These are phyloP conservation scores for Parelbella ahira DNA, from an alignment of 2,888 invertebrate species.

Conservation along the genomic window DNA sequence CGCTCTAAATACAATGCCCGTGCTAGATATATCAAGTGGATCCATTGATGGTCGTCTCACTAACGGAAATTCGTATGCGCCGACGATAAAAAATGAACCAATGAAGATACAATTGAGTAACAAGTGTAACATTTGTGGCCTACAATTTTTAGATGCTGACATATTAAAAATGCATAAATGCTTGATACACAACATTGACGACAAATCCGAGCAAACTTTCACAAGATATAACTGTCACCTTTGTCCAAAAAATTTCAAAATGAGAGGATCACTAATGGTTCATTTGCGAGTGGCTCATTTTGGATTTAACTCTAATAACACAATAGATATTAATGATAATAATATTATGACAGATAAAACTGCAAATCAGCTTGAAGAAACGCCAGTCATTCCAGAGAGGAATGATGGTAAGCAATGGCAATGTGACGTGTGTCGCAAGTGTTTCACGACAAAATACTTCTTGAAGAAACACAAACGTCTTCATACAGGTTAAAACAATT, in stretches of 20 bases:
- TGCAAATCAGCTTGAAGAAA: conserved; percentile 37
- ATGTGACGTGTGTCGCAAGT: conserved; percentile 90
- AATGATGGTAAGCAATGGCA: conserved; percentile 90
- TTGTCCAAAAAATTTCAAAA: conserved; percentile 89
- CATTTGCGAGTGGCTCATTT: conserved; percentile 90
- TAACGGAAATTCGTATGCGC: conserved; percentile 41
- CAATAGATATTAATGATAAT: conserved; percentile 28
- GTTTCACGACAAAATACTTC: conserved; percentile 94
- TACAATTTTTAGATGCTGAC: conserved; percentile 85
- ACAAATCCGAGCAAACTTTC: conserved; percentile 49
- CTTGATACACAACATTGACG: conserved; percentile 82
- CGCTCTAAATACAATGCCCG: conserved; percentile 56
- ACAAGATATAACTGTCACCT: conserved; percentile 86
- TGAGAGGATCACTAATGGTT: conserved; percentile 90
- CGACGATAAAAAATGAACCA: conserved; percentile 48
- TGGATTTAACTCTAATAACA: conserved; percentile 67
- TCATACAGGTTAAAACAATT: conserved; percentile 85
- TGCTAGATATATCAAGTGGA: conserved; percentile 52
- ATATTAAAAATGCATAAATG: conserved; percentile 88
- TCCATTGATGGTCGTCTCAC: conserved; percentile 39
- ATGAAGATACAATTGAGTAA: conserved; percentile 46
- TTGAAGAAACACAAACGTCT: conserved; percentile 92
- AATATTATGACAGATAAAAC: conserved; percentile 35
- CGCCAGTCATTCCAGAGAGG: conserved; percentile 44
- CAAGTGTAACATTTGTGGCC: conserved; percentile 85